Evolutionary conservation across 2,888 invertebrate species (phyloP).

Genomic region (Tipula helvola): DNA sequence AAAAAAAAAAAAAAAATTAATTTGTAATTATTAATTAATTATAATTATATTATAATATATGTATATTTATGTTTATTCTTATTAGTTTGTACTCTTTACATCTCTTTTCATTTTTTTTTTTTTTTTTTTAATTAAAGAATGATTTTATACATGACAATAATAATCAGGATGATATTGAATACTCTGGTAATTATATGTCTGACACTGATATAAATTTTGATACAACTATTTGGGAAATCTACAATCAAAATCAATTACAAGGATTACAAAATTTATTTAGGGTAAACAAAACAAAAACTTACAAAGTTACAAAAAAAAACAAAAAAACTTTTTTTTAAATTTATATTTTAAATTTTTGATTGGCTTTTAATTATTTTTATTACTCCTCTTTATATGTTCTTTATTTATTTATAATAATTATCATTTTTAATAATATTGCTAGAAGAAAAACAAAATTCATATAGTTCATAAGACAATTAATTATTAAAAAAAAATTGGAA

Average conservation of each 20-base stretch:
- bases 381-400: neutral
- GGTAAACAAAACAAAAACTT: constrained; percentile 16
- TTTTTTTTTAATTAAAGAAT: constrained; percentile 5
- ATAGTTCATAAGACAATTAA: neutral
- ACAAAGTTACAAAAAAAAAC: neutral
- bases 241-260: constrained; percentile 17
- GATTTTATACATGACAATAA: neutral
- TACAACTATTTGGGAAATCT: constrained; percentile 19
- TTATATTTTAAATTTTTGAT: neutral
- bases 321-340: neutral
- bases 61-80: neutral
- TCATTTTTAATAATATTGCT: neutral
- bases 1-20: neutral
- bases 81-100: neutral
- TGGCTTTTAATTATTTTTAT: constrained; percentile 4
- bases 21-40: neutral
- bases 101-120: neutral
- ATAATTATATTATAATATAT: neutral
- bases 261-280: constrained; percentile 17
- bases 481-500: neutral
- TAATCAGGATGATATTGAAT: neutral
- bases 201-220: constrained; percentile 17
- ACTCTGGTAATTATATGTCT: constrained; percentile 8
- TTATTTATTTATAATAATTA: neutral
- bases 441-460: neutral